Percentiles rank a stretch among this genome's conserved stretches.
Evolutionary conservation across 2,888 invertebrate genomes (phyloP).

Genomic region (Pammene aurita): DNA sequence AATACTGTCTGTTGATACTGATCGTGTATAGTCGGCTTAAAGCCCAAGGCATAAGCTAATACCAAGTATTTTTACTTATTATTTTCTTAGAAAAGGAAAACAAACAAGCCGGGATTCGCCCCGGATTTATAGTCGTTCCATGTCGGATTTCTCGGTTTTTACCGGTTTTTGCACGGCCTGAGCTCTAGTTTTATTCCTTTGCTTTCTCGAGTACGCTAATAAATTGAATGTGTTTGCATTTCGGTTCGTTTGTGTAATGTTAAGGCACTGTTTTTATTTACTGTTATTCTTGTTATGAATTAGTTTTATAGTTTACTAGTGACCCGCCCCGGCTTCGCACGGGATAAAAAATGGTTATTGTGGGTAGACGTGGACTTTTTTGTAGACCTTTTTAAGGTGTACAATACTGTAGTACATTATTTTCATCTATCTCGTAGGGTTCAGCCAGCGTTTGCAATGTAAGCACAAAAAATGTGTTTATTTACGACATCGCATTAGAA

Average conservation of each 20-base stretch:
- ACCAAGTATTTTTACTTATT: conserved; percentile 11
- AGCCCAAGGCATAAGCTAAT: conserved; percentile 10
- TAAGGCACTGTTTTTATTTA: conserved; percentile 3
- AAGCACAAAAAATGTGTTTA: too few species aligned
- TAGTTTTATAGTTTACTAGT: too few species aligned
- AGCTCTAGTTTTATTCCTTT: conserved; percentile 22
- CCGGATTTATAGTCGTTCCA: conserved; percentile 30
- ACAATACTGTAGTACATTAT: too few species aligned
- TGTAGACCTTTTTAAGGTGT: too few species aligned
- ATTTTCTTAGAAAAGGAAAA: conserved; percentile 22
- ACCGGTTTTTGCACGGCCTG: conserved; percentile 11
- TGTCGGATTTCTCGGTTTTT: conserved; percentile 23
- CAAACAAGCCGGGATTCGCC: conserved; percentile 6
- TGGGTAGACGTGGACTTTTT: too few species aligned
- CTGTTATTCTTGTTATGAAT: background rate
- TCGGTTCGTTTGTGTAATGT: background rate
- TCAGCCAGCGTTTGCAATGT: too few species aligned
- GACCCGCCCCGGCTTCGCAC: too few species aligned
- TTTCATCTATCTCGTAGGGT: too few species aligned
- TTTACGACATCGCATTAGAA: too few species aligned
- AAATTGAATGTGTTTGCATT: conserved; percentile 18
- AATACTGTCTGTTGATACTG: background rate
- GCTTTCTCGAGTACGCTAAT: conserved; percentile 3
- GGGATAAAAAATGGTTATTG: too few species aligned
- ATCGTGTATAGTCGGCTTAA: background rate